These are phyloP conservation scores for Tanypteryx hageni DNA, from an alignment of 2,888 invertebrate species.

Conservation along the genomic window DNA sequence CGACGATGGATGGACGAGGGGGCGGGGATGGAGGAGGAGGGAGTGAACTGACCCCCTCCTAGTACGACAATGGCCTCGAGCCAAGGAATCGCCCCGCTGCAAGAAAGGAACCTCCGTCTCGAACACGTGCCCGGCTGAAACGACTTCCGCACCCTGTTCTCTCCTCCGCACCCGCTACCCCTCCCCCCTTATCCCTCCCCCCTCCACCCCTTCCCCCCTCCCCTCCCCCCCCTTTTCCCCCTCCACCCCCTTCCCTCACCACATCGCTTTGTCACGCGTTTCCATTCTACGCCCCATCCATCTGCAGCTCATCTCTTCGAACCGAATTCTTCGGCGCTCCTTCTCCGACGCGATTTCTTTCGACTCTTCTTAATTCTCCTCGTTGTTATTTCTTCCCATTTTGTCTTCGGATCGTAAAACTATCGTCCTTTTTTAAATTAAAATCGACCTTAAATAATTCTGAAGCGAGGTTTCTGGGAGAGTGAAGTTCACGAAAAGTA, in stretches of 20 bases:
- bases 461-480: too few species aligned
- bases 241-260: background rate
- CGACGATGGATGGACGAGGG: background rate
- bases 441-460: too few species aligned
- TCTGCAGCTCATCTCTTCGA: conserved; percentile 35
- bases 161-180: too few species aligned
- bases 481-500: too few species aligned
- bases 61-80: conserved; percentile 53
- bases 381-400: background rate
- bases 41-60: conserved; percentile 17
- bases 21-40: background rate
- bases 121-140: conserved; percentile 54
- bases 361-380: background rate
- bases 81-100: background rate
- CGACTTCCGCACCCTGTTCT: conserved; percentile 41
- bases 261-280: conserved; percentile 36
- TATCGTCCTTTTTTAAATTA: too few species aligned
- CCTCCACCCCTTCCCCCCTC: too few species aligned
- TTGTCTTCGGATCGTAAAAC: too few species aligned
- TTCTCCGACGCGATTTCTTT: background rate
- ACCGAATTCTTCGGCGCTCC: background rate
- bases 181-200: too few species aligned
- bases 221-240: background rate
- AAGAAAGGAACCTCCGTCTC: conserved; percentile 2
- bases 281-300: background rate